Conservation (phyloP, 1,140 invertebrate genomes). For the Ips typographus region DNA sequence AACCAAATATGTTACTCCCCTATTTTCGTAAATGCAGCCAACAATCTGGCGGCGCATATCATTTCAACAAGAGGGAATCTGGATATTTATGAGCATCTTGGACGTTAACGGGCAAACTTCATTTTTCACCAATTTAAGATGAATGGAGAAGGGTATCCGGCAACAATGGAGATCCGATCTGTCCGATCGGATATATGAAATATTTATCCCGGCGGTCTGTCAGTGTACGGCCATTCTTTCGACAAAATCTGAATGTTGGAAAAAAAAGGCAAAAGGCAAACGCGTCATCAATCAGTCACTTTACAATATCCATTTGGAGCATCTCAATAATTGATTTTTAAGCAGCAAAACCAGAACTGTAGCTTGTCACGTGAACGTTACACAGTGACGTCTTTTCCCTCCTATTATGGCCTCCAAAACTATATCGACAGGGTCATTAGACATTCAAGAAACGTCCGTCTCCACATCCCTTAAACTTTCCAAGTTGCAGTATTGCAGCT, state of each 20-base stretch:
- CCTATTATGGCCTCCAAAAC: not conserved
- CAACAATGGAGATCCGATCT: slow-evolving; percentile 19
- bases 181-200: slow-evolving; percentile 21
- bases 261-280: not conserved
- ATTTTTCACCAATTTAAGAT: slow-evolving; percentile 27
- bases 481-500: not conserved
- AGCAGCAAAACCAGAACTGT: too few relatives aligned
- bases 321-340: too few relatives aligned
- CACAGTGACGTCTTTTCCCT: too few relatives aligned
- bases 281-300: slow-evolving; percentile 14
- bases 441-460: slow-evolving; percentile 4
- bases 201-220: slow-evolving; percentile 21
- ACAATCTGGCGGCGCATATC: too few relatives aligned
- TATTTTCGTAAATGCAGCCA: too few relatives aligned
- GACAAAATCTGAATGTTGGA: slow-evolving; percentile 19
- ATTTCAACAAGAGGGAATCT: too few relatives aligned
- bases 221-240: slow-evolving; percentile 1
- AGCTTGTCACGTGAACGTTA: too few relatives aligned
- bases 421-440: not conserved
- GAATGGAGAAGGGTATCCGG: slow-evolving; percentile 15
- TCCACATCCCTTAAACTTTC: not conserved
- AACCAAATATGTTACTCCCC: too few relatives aligned
- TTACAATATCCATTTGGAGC: too few relatives aligned
- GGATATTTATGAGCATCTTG: too few relatives aligned
- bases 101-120: not conserved